Evolutionary conservation across 2,797 vertebrate genomes (phyloP).

Genomic region (Acrossocheilus fasciatus): DNA sequence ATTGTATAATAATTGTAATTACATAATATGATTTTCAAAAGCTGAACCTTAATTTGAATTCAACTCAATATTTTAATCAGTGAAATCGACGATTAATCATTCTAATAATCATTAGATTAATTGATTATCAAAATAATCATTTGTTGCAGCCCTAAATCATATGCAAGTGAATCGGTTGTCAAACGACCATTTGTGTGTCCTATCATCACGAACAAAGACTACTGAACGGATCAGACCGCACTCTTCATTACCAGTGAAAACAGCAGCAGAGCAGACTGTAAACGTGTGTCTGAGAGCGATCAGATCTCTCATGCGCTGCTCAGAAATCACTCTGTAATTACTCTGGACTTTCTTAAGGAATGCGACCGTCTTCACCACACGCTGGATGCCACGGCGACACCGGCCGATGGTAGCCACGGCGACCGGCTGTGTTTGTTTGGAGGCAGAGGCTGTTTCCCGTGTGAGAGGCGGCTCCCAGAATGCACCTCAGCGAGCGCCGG

Average conservation of each 20-base stretch:
- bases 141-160: no score
- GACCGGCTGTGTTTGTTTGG: slow-evolving; percentile 73
- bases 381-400: slow-evolving; percentile 62
- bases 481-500: not conserved
- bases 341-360: slow-evolving; percentile 47
- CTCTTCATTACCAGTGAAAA: not conserved
- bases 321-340: not conserved
- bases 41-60: no score
- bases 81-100: no score
- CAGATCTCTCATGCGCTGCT: not conserved
- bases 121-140: no score
- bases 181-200: no score
- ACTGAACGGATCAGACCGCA: not conserved
- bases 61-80: no score
- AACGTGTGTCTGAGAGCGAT: not conserved
- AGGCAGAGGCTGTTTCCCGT: slow-evolving; percentile 56
- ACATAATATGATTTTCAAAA: no score
- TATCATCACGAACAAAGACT: no score
- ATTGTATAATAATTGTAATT: no score
- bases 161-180: no score
- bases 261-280: not conserved
- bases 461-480: slow-evolving; percentile 2
- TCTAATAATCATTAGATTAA: no score
- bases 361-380: slow-evolving; percentile 60
- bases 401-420: slow-evolving; percentile 59